phyloP scores from a whole-genome alignment of 1,140 invertebrate genomes.

The Pollicipes pollicipes region DNA sequence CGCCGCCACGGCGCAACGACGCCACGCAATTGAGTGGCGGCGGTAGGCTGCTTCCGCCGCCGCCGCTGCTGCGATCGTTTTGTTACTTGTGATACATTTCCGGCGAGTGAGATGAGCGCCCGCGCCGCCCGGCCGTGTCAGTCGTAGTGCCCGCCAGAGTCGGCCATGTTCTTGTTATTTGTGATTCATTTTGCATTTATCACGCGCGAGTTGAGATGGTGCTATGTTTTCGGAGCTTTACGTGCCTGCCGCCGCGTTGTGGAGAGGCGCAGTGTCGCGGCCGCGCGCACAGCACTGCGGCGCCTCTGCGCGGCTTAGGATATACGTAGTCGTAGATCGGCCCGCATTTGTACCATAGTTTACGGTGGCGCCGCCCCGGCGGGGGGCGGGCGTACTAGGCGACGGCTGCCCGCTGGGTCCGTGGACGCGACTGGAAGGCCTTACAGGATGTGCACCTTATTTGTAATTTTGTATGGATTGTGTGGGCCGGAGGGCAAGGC shows the following conservation, averaged over 20 bases:
- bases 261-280: background rate
- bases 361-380: background rate
- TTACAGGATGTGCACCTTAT: background rate
- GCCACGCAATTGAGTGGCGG: background rate
- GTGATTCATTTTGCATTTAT: constrained; percentile 2
- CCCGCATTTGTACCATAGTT: background rate
- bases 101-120: background rate
- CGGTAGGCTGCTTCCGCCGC: background rate
- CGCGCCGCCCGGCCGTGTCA: background rate
- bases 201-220: background rate
- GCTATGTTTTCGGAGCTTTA: background rate
- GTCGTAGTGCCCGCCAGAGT: too few relatives aligned
- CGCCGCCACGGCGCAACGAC: background rate
- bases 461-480: background rate
- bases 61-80: background rate
- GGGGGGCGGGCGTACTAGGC: background rate
- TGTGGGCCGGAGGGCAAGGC: background rate
- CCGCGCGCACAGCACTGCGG: background rate
- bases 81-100: background rate
- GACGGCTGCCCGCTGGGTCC: background rate
- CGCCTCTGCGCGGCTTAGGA: background rate
- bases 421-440: background rate
- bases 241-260: background rate
- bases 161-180: background rate
- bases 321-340: background rate